Base-by-base conservation (phyloP, 1,140 invertebrate genomes). In the Ips typographus region DNA sequence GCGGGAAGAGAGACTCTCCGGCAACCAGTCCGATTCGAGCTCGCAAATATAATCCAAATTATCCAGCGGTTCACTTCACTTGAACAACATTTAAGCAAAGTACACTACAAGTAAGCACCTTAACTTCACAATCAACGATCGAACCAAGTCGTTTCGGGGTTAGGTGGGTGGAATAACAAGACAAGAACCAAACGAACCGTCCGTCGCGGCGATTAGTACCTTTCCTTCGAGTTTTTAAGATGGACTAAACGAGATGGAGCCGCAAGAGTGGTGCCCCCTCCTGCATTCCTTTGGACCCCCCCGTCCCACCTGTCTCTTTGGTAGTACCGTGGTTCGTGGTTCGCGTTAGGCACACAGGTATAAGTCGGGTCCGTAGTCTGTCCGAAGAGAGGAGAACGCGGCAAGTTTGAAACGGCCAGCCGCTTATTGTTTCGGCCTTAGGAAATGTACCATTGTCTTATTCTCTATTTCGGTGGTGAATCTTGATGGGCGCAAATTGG, bases 401-500 rank as follows among this genome's bases (percentile, higher is more conserved):
- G 77, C 70, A 74, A 77, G 72, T 77, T 77, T 75, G 72, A 78
- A 77, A 78, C 69, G 73, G 55, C 58, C 56, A 44, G 40, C 72
- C 67, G 61, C 58, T 59, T 69, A 73, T 75, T 75, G 76, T 77
- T 49, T 75, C 73, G 70, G 72, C 59, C 67, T 65, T 72, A 75
- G 73, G 73, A 77, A 74, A 77, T 74, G 74, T 71, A 77, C 75
- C 76, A 77, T 77, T 77, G 77, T 77, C 74, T 77, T 77, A 74
- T 77, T 77, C 41, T 40, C 57, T 59, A 59, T 59, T 59, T 59
- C 41, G 39, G 57, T 56, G 53, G 53, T 56, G 53, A 37, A 22
- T 7, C 8, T 8, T 49, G 6, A 8, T 49, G 44, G 2, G 44
- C 44, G 44, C 49, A 60, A 56, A 56, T 63, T 52, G 55, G 52